Evolutionary conservation across 2,888 invertebrate species (phyloP).

Genomic region (Ophonus ardosiacus): DNA sequence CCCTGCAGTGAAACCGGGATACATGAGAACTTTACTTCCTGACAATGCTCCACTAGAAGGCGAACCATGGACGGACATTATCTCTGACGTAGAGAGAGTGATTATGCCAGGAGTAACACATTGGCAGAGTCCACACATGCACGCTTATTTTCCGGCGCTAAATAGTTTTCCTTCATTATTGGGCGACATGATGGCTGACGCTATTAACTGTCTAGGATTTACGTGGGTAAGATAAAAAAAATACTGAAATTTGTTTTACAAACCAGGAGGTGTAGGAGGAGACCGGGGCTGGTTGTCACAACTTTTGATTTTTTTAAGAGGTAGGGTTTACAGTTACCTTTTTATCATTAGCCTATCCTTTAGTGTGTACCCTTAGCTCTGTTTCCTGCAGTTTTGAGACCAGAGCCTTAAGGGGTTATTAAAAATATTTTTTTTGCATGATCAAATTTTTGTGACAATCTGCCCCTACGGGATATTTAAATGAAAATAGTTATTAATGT

Average conservation of each 20-base stretch:
- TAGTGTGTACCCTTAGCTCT: too few species aligned
- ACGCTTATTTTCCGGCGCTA: slow-evolving; percentile 97
- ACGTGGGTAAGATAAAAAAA: slow-evolving; percentile 88
- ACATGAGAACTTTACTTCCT: slow-evolving; percentile 91
- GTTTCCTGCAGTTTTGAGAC: too few species aligned
- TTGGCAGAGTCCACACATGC: slow-evolving; percentile 99
- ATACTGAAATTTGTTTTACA: not conserved
- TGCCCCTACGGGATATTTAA: too few species aligned
- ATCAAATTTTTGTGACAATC: too few species aligned
- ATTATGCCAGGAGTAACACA: slow-evolving; percentile 99
- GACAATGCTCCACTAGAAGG: slow-evolving; percentile 90
- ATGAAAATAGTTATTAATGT: too few species aligned
- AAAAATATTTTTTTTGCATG: too few species aligned
- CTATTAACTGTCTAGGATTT: slow-evolving; percentile 95
- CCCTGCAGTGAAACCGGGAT: slow-evolving; percentile 96
- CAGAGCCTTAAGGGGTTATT: too few species aligned
- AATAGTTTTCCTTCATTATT: slow-evolving; percentile 96
- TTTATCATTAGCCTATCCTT: too few species aligned
- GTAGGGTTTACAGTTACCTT: too few species aligned
- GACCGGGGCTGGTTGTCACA: too few species aligned
- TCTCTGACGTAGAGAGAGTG: slow-evolving; percentile 93
- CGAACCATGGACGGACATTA: slow-evolving; percentile 94
- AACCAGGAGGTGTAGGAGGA: too few species aligned
- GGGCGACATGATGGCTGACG: slow-evolving; percentile 97
- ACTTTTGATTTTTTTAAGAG: too few species aligned